A percentile compares a stretch with the other conserved stretches of the same genome.
Conservation (phyloP, 1,140 invertebrate genomes). For the Aleiodes sp. region DNA sequence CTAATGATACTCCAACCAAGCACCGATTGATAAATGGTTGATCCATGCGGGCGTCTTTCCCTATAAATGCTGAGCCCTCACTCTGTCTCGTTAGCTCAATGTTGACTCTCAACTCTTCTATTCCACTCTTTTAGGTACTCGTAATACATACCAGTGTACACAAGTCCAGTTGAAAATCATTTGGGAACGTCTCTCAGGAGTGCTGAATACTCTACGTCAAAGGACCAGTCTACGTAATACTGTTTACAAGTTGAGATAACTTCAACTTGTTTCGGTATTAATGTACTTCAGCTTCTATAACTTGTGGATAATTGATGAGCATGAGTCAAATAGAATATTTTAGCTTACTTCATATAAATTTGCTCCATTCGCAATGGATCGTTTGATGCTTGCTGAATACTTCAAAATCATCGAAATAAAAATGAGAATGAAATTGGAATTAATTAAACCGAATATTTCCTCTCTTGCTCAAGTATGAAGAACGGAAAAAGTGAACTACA, state of each 20-base stretch:
- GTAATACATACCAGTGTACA: neutral
- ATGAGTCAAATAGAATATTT: constrained; percentile 7
- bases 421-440: no score
- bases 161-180: neutral
- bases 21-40: constrained; percentile 49
- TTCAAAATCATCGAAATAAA: no score
- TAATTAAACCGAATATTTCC: no score
- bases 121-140: neutral
- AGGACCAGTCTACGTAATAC: neutral
- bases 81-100: constrained; percentile 3
- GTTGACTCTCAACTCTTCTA: neutral
- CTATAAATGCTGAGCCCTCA: constrained; percentile 2
- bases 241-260: neutral
- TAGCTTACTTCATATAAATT: no score
- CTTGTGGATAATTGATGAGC: no score
- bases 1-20: constrained; percentile 44
- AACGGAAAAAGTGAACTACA: no score
- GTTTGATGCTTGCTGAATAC: no score
- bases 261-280: neutral
- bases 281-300: neutral
- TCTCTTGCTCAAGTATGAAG: no score
- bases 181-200: neutral
- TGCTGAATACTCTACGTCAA: neutral
- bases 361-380: no score
- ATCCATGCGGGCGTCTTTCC: constrained; percentile 23